Evolutionary conservation across 1,140 invertebrate genomes (phyloP), one percentile per base, ranked within the genome.

Genomic region (Brachionus rubens): DNA sequence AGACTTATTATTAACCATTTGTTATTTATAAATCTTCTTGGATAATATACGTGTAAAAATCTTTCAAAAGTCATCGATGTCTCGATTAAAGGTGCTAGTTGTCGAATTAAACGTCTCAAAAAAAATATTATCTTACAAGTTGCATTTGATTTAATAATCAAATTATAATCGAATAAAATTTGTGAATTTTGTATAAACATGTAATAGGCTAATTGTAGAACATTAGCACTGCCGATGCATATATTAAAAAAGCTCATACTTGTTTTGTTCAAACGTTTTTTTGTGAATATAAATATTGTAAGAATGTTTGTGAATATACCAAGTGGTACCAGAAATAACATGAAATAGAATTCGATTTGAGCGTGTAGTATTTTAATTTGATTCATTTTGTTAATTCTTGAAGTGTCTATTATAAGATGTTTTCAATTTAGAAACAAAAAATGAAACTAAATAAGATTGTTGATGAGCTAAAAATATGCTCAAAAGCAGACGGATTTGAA

Each of bases 151-250:
- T 1, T 14, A 7, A 65, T 6, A 0, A 41, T 24, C 36, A 65
- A 2, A 65, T 65, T 65, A 36, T 65, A 65, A 46, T 43, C 21
- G n/a, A 65, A 65, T 28, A 65, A 65, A 14, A 65, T 24, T 24
- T 43, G 19, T 24, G 19, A 24, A 21, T 65, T 43, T 41, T 65
- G 59, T 10, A 65, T 10, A 10, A 65, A 65, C 59, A 65, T 43
- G n/a, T 43, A 65, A 65, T 43, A 65, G 10, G 43, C 10, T 21
- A 65, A 10, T 16, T 65, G 33, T 1, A 65, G 0, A 26, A 65
- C 24, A 43, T 65, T 65, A 9, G 59, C 59, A 26, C 33, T 24
- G 19, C 36, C 59, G 6, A 65, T 65, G 0, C 36, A 36, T 43
- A 43, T 43, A 12, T 21, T 14, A 14, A 24, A 65, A 28, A 65